Base-by-base conservation (phyloP, 2,113 vertebrate species). In the Grantiella picta region DNA sequence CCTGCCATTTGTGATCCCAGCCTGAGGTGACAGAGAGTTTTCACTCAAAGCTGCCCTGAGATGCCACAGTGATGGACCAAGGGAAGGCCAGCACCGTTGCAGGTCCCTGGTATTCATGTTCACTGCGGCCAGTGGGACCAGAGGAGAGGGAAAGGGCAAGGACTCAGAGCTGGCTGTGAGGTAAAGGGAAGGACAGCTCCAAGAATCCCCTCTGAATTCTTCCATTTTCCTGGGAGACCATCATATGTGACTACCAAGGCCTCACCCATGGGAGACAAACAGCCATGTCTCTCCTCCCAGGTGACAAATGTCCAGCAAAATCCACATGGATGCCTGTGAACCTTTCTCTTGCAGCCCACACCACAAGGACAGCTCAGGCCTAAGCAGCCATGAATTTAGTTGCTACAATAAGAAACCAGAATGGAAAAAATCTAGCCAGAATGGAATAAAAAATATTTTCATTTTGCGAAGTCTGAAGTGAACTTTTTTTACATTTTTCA, bases 371-470 rank as follows among this genome's bases (percentile, higher is more conserved):
- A 73, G 16, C 28, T 82, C 47, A 42, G 59, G 19, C 33, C 56
- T 57, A 44, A 90, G 49, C 21, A 80, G 33, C 31, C 36, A 12
- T 2, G 16, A 64, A 10, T 72, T n/a, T 18, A 65, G 22, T 31
- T 52, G 65, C 70, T 38, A 16, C 15, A 79, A 4, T 35, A 56
- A 66, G 72, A 95, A 94, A 56, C 13, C 24, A 54, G 24, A 92
- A 63, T 1, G 16, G 47, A 78, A 82, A 53, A 89, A 86, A 89
- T 50, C 44, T 77, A 86, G 54, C 59, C 66, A 86, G 38, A 84
- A 65, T 4, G 79, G 64, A 95, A 96, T 53, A 91, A 79, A 90
- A 94, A 86, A 66, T 87, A 85, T 82, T 91, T 88, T 83, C 50
- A 63, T 89, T 94, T 86, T 81, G 15, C 23, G 31, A 73, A 93